phyloP scores from a whole-genome alignment of 2,113 vertebrate genomes.

The Pseudorectes ferrugineus region DNA sequence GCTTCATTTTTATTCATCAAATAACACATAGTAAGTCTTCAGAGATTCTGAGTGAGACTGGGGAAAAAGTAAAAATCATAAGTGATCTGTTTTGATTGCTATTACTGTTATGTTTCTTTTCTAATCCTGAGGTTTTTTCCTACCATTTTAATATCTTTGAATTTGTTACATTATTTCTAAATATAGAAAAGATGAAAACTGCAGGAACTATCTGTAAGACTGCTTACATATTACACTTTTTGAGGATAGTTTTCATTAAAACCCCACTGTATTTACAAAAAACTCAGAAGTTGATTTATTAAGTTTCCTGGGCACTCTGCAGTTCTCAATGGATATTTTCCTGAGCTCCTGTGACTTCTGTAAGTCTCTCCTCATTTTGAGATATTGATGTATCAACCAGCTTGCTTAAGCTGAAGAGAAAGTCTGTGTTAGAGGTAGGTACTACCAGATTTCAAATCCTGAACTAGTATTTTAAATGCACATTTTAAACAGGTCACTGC shows the following conservation, averaged over 20 bases:
- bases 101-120: constrained; percentile 18
- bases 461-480: neutral
- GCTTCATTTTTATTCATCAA: neutral
- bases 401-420: neutral
- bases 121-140: neutral
- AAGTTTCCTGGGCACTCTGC: neutral
- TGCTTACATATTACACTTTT: neutral
- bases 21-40: neutral
- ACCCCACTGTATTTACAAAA: neutral
- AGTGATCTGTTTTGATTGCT: constrained; percentile 27
- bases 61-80: neutral
- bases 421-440: neutral
- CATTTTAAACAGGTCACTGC: neutral
- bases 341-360: neutral
- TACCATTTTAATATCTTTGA: neutral
- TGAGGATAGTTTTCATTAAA: neutral
- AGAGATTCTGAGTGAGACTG: constrained; percentile 20
- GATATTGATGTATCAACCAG: neutral
- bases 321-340: neutral
- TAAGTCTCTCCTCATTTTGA: neutral
- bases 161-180: neutral
- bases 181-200: neutral
- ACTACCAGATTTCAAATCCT: neutral
- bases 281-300: neutral
- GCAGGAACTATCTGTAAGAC: neutral